Evolutionary conservation across 2,888 invertebrate species (phyloP), one percentile per base, ranked within the genome.

Genomic region (Perdita meconis): DNA sequence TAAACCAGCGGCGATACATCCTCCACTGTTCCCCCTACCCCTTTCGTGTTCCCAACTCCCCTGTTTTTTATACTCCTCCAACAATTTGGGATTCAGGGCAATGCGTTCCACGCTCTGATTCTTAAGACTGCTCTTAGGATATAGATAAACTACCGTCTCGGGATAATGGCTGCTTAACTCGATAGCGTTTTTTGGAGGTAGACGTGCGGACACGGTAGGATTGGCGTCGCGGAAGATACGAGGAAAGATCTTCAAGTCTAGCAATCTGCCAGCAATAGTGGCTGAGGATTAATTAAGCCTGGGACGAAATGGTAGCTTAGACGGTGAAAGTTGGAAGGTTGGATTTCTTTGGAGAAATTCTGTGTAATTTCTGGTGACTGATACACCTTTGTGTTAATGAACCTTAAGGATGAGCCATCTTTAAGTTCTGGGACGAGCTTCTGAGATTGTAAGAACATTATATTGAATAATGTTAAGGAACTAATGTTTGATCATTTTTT

Each of bases 51-150:
- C 30, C n/a, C 44, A 5, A n/a, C n/a, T n/a, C 42, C 53, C 38
- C 12, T 53, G 24, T 59, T 38, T 57, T 51, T 64, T 38, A 47
- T 55, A 2, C 34, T 36, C 47, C 30, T 13, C 19, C 44, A 64
- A 42, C 53, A 70, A 70, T 59, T 60, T 36, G 44, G 64, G 50
- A 67, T 42, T 30, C 57, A 55, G 63, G 70, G 34, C 67, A 75
- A 75, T 71, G 71, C 44, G 55, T 40, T 34, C 34, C 30, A 24
- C 53, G 57, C 26, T 26, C 26, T 26, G 59, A 10, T 67, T 67
- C 36, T 12, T 19, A 16, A 26, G 59, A 53, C 13, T 6, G 16
- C 53, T 8, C 16, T 16, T 13, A 16, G 12, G 19, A 13, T 10
- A 30, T 4, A 50, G 47, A 66, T 47, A 26, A 57, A 19, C 26